These are phyloP conservation scores for Willowsia nigromaculata DNA, from an alignment of 2,888 invertebrate species.

Conservation along the genomic window DNA sequence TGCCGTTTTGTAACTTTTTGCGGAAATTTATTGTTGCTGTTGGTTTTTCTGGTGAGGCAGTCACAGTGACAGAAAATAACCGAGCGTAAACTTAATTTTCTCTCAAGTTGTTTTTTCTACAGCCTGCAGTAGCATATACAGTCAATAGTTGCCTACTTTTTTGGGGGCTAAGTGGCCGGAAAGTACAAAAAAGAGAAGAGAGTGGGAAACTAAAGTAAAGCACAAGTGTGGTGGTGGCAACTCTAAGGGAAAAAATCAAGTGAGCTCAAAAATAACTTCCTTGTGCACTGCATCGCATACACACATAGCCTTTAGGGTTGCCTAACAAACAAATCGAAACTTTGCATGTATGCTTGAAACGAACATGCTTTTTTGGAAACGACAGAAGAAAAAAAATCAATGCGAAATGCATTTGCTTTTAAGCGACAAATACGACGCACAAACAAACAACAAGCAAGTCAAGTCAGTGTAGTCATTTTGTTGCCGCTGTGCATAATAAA, in stretches of 20 bases:
- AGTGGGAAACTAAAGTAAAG: neutral
- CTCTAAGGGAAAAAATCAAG: neutral
- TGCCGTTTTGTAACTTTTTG: neutral
- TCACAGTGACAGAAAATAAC: slow-evolving; percentile 32
- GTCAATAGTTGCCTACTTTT: neutral
- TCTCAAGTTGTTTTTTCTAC: neutral
- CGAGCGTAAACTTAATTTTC: slow-evolving; percentile 30
- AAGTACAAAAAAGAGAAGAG: neutral
- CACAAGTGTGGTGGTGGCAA: neutral
- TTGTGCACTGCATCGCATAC: neutral
- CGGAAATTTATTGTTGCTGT: neutral
- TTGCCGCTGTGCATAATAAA: slow-evolving; percentile 20
- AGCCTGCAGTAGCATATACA: neutral
- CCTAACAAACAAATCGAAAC: slow-evolving; percentile 15
- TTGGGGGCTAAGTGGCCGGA: slow-evolving; percentile 43
- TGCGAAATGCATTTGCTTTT: slow-evolving; percentile 20
- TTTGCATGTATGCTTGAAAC: neutral
- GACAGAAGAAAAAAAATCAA: neutral
- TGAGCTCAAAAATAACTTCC: neutral
- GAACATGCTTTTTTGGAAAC: neutral
- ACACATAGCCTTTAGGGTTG: neutral
- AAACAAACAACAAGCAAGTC: neutral
- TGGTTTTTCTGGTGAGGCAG: neutral
- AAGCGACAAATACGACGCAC: neutral
- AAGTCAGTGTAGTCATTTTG: neutral